Conservation (phyloP, 2,113 vertebrate species). For the Alethe diademata region DNA sequence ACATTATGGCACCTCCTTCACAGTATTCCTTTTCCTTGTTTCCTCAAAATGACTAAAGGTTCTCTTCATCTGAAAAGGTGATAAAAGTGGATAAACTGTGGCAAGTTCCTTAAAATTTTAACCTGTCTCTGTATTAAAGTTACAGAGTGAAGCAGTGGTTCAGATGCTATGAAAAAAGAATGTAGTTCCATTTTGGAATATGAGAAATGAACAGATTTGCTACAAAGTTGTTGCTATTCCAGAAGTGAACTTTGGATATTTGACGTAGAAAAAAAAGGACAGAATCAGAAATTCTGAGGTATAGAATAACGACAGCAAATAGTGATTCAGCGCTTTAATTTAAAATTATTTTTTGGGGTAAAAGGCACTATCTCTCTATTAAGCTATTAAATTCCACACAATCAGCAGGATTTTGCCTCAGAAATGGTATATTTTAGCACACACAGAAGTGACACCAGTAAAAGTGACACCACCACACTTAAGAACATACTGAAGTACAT, state of each 20-base stretch:
- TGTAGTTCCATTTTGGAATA: neutral
- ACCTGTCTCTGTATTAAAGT: neutral
- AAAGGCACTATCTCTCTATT: neutral
- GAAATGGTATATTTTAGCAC: neutral
- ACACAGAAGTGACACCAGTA: neutral
- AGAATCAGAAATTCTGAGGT: too few relatives aligned
- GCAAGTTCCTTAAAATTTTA: neutral
- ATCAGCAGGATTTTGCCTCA: neutral
- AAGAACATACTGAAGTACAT: neutral
- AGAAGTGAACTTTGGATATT: neutral
- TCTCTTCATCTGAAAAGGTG: neutral
- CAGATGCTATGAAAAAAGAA: neutral
- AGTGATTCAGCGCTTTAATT: neutral
- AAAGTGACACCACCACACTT: neutral
- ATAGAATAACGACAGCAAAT: neutral
- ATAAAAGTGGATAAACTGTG: neutral
- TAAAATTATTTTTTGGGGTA: neutral
- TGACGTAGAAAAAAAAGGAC: neutral
- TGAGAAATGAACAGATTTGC: neutral
- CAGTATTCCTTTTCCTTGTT: neutral
- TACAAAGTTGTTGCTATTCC: neutral
- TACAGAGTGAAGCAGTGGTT: neutral
- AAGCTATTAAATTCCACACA: neutral
- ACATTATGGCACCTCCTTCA: neutral
- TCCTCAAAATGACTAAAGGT: neutral